Conservation (phyloP, 2,888 invertebrate species). For the Athrips mouffetella region DNA sequence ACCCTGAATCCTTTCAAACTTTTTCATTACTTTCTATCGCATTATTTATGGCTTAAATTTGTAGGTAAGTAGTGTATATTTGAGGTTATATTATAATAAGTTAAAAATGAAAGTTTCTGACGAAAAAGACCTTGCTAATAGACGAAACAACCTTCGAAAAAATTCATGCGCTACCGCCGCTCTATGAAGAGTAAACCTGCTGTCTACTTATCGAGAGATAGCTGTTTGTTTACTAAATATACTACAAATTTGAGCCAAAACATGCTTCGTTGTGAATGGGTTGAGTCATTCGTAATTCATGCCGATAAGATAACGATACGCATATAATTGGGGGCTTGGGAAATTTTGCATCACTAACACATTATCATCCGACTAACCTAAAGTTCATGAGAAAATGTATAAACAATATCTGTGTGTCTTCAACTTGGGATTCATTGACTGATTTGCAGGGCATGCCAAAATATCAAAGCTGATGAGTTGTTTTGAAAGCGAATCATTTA, state of each 20-base stretch:
- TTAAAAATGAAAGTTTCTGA: conserved; percentile 22
- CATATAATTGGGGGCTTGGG: conserved; percentile 48
- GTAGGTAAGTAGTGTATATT: conserved; percentile 47
- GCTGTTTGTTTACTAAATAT: conserved; percentile 14
- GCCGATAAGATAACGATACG: conserved; percentile 54
- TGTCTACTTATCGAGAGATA: neutral
- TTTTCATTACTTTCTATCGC: conserved; percentile 34
- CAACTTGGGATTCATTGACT: conserved; percentile 74
- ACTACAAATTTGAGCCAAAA: conserved; percentile 39
- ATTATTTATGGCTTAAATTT: conserved; percentile 39
- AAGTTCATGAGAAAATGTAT: conserved; percentile 55
- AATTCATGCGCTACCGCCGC: neutral
- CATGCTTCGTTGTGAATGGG: conserved; percentile 49
- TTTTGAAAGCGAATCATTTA: conserved; percentile 61
- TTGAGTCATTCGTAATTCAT: conserved; percentile 48
- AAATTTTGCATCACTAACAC: conserved; percentile 47
- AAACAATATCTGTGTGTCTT: conserved; percentile 74
- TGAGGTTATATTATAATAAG: conserved; percentile 30
- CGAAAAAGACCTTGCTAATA: conserved; percentile 9
- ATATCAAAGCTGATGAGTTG: conserved; percentile 59
- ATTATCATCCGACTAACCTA: conserved; percentile 42
- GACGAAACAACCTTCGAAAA: neutral
- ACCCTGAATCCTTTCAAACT: conserved; percentile 38
- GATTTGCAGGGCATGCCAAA: conserved; percentile 76
- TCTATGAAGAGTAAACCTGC: neutral